phyloP scores from a whole-genome alignment of 2,888 invertebrate genomes.

The Caenorhabditis sp. region DNA sequence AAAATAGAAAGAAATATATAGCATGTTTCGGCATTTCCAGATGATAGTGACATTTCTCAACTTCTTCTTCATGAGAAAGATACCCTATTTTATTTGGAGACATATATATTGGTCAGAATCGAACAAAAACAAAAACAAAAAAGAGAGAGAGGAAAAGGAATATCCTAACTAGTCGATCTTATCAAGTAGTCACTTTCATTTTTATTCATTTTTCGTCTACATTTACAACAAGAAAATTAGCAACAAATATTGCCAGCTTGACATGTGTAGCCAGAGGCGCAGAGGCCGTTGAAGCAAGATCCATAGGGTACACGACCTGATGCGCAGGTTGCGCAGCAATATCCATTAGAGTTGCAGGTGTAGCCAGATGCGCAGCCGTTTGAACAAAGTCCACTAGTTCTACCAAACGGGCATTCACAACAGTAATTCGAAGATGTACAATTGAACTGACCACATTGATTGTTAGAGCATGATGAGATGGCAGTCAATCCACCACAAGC shows the following conservation, averaged over 20 bases:
- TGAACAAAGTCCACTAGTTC: constrained; percentile 54
- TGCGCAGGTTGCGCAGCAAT: constrained; percentile 61
- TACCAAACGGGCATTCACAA: constrained; percentile 62
- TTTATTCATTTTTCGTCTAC: not conserved
- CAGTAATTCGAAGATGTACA: constrained; percentile 65
- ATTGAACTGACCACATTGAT: constrained; percentile 40
- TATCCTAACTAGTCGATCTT: not conserved
- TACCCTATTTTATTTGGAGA: not conserved
- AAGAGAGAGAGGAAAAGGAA: not conserved
- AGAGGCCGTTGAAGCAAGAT: constrained; percentile 59
- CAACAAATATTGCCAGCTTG: constrained; percentile 64
- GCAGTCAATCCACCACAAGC: constrained; percentile 63
- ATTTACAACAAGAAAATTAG: constrained; percentile 2
- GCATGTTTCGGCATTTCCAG: constrained; percentile 24
- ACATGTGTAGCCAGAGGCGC: constrained; percentile 57
- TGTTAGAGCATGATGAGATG: constrained; percentile 46
- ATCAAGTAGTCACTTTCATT: not conserved
- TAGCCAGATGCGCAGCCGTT: constrained; percentile 60
- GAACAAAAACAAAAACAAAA: not conserved
- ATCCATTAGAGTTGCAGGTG: constrained; percentile 49
- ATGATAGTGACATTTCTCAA: constrained; percentile 25
- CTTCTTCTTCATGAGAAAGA: constrained; percentile 21
- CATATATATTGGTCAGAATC: too few relatives aligned
- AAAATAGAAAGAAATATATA: constrained; percentile 26
- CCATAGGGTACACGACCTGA: constrained; percentile 55